Conservation (phyloP, 2,888 invertebrate genomes). For the Bimastos eiseni region DNA sequence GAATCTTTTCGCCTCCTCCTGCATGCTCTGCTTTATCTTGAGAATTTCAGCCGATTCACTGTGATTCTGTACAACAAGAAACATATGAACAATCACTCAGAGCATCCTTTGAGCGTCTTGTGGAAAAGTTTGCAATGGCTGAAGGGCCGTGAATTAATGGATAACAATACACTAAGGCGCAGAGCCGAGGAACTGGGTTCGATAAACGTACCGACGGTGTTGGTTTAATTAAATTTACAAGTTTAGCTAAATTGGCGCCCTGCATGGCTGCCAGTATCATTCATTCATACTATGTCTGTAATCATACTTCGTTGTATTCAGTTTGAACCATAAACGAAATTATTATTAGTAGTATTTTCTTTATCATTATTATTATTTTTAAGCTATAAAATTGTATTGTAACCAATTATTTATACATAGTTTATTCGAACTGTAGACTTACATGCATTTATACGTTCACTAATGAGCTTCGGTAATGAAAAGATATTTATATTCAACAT, state of each 20-base stretch:
- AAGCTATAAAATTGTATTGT: neutral
- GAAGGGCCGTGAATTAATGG: no score
- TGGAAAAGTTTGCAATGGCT: neutral
- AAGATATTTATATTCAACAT: neutral
- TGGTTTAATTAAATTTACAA: no score
- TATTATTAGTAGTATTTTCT: no score
- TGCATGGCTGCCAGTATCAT: no score
- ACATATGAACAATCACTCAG: neutral
- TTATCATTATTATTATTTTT: no score
- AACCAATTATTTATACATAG: neutral
- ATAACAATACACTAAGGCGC: no score
- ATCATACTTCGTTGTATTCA: no score
- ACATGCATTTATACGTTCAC: neutral
- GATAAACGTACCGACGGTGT: no score
- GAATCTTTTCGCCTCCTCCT: slow-evolving; percentile 94
- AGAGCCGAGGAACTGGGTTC: no score
- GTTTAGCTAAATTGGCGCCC: no score
- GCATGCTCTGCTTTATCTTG: slow-evolving; percentile 99
- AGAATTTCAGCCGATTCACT: slow-evolving; percentile 98
- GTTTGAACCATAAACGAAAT: no score
- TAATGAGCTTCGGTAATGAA: neutral
- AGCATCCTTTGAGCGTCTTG: neutral
- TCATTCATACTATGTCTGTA: no score
- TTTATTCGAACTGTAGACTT: neutral
- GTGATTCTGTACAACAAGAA: slow-evolving; percentile 64